Conservation (phyloP, 2,888 invertebrate genomes). For the Chrysopilus asiliformis region DNA sequence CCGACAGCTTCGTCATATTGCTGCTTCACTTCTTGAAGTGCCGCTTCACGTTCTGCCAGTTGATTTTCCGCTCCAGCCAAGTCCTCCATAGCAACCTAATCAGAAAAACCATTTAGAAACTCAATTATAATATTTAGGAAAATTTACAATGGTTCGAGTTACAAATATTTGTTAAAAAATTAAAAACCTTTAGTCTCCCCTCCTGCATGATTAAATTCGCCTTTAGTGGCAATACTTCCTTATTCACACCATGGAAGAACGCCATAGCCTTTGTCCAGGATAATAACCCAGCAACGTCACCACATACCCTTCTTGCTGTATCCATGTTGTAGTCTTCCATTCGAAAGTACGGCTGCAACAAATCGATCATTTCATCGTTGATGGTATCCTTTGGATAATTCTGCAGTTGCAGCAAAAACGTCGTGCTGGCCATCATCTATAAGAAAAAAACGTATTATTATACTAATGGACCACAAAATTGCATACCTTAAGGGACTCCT, state of each 20-base stretch:
- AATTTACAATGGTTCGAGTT: not conserved
- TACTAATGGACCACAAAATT: not conserved
- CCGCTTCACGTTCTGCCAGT: conserved; percentile 79
- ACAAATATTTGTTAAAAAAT: not conserved
- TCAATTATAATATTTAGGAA: not conserved
- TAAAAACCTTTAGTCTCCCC: conserved; percentile 58
- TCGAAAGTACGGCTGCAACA: conserved; percentile 78
- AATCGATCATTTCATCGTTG: conserved; percentile 93
- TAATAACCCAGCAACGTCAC: conserved; percentile 87
- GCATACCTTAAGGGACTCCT: conserved; percentile 76
- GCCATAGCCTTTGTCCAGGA: conserved; percentile 97
- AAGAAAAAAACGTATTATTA: conserved; percentile 12
- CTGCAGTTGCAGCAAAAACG: conserved; percentile 79
- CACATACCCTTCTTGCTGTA: conserved; percentile 87
- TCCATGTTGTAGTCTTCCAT: conserved; percentile 98
- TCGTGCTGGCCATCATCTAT: conserved; percentile 90
- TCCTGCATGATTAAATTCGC: conserved; percentile 85
- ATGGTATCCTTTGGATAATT: conserved; percentile 94
- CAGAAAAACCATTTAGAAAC: conserved; percentile 1
- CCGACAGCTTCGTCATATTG: conserved; percentile 87
- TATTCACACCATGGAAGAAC: conserved; percentile 91
- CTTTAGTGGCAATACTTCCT: conserved; percentile 89
- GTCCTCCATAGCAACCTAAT: conserved; percentile 75
- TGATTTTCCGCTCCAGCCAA: conserved; percentile 76
- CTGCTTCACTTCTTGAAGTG: conserved; percentile 76